A percentile compares a stretch with the other conserved stretches of the same genome.
phyloP scores from a whole-genome alignment of 1,140 invertebrate genomes.

The Heliconius melpomene region DNA sequence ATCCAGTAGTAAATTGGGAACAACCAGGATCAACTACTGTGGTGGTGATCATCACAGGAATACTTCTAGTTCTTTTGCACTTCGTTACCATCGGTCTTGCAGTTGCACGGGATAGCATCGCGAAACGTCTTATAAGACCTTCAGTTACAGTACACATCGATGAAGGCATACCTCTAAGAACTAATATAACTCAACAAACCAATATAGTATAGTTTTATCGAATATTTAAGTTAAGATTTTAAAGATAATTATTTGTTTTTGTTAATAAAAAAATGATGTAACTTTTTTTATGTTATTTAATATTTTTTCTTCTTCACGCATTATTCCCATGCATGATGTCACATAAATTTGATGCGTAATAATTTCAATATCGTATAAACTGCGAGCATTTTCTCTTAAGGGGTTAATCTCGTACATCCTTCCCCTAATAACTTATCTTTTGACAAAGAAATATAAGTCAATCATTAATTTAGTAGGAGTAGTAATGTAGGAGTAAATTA shows the following conservation, averaged over 20 bases:
- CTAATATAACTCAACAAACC: constrained; percentile 11
- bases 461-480: no score
- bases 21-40: constrained; percentile 48
- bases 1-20: constrained; percentile 70
- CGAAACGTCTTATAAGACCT: constrained; percentile 43
- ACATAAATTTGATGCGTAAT: no score
- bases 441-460: no score
- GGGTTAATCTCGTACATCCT: no score
- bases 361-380: no score
- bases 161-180: constrained; percentile 56
- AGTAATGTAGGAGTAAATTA: no score
- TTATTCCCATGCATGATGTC: no score
- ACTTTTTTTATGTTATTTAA: not conserved
- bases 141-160: constrained; percentile 41
- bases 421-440: no score
- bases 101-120: constrained; percentile 47
- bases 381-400: no score
- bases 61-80: constrained; percentile 60
- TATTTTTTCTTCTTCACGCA: not conserved
- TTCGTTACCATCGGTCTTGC: constrained; percentile 55
- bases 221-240: constrained; percentile 5
- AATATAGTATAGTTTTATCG: constrained; percentile 3
- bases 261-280: not conserved
- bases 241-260: not conserved
- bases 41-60: constrained; percentile 53